Base-by-base conservation (phyloP, 2,888 invertebrate species). In the Drosophila setosimentum region DNA sequence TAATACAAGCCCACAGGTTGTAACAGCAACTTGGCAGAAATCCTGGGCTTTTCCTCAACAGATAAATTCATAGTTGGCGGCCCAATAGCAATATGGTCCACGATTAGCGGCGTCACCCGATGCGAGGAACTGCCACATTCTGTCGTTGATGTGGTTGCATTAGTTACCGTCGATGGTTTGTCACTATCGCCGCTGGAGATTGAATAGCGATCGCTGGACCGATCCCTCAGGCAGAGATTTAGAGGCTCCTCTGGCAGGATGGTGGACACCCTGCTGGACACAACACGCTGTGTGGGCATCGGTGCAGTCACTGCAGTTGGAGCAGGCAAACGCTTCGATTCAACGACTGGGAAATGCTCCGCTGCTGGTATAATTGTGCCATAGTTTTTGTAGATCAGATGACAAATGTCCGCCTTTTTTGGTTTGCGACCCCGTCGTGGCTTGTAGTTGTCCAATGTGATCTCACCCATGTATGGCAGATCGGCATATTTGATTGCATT, bases 391-490 rank as follows among this genome's bases (percentile, higher is more conserved):
- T 98, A 97, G 80, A 98, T 98, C 50, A 98, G 93, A 90, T 98
- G 98, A 80, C 98, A 98, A 79, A 98, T 98, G 90, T 98, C 98
- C 0, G 98, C 97, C 92, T 98, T 98, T 91, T 98, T 98, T 0
- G 98, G 98, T 90, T 98, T 98, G 24, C 98, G 94, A 0, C 98
- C 98, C 73, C 98, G 94, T 42, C 97, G 93, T 0, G 98, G 98
- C 83, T 97, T 97, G 18, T 96, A 96, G 92, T 98, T 97, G 91
- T 97, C 97, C 63, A 98, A 93, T 0, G 97, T 97, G 94, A 98
- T 97, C 92, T 98, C 98, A 0, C 98, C 98, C 97, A 98, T 98
- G 93, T 97, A 98, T 0, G 98, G 98, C 53, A 98, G 93, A 89
- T 98, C 97, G 51, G 96, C 96, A 91, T 96, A 97, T 51, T 96